phyloP scores from a whole-genome alignment of 2,113 vertebrate genomes.

The Catharus bicknelli region DNA sequence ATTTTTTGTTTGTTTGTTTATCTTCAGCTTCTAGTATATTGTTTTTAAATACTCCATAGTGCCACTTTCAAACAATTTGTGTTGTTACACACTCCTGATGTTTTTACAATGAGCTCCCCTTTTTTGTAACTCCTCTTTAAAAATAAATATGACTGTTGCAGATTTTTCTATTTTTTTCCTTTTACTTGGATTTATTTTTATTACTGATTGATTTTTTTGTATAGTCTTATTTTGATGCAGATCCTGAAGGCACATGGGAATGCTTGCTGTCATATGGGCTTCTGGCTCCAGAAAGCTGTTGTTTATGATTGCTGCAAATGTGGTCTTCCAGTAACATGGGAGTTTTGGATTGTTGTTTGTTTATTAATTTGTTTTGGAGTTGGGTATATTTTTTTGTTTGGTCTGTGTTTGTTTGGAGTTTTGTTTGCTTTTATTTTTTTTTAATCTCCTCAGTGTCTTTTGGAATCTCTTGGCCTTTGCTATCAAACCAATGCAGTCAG shows the following conservation, averaged over 20 bases:
- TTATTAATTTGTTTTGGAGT: not conserved
- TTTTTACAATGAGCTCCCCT: not conserved
- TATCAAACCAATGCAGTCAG: not conserved
- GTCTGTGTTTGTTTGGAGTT: rapidly evolving
- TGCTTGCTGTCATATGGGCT: not conserved
- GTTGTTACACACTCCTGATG: not conserved
- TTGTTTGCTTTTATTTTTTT: not conserved
- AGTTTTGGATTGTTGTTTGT: not conserved
- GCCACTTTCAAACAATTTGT: not conserved
- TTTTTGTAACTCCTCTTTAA: not conserved
- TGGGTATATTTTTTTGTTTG: not conserved
- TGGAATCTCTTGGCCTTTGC: not conserved
- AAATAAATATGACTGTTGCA: not conserved
- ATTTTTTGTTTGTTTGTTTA: not conserved
- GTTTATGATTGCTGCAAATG: not conserved
- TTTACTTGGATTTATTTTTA: not conserved
- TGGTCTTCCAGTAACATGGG: not conserved
- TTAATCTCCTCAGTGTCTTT: not conserved
- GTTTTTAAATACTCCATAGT: not conserved
- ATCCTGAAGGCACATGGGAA: not conserved
- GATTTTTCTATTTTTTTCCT: rapidly evolving
- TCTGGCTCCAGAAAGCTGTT: not conserved
- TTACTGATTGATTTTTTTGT: not conserved
- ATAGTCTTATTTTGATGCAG: not conserved
- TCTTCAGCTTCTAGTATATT: not conserved